Percentiles rank a stretch among this genome's conserved stretches.
phyloP scores from a whole-genome alignment of 2,797 vertebrate species.

The Danionella dracula region DNA sequence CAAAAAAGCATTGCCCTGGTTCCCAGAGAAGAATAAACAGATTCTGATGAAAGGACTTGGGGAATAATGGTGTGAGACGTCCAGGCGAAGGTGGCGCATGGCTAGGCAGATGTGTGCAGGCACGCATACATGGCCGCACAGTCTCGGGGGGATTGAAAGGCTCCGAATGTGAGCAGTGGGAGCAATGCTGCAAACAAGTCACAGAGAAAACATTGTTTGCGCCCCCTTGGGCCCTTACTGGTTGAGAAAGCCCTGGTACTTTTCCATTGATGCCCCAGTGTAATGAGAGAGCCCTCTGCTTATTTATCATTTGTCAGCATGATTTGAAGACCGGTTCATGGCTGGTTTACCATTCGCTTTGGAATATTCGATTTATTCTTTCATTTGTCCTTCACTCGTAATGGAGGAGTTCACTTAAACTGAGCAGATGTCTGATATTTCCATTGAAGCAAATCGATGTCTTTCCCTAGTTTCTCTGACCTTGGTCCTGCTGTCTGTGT shows the following conservation, averaged over 20 bases:
- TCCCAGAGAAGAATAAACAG: slow-evolving; percentile 45
- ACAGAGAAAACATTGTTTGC: slow-evolving; percentile 67
- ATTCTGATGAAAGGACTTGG: slow-evolving; percentile 34
- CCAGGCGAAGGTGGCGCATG: slow-evolving; percentile 15
- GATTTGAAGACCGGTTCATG: slow-evolving; percentile 24
- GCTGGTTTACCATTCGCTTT: slow-evolving; percentile 14
- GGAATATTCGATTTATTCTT: slow-evolving; percentile 33
- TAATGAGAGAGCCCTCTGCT: slow-evolving; percentile 36
- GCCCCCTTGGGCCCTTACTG: slow-evolving; percentile 35
- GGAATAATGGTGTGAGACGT: slow-evolving; percentile 25
- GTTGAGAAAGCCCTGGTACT: slow-evolving; percentile 53
- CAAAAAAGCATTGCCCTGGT: slow-evolving; percentile 26
- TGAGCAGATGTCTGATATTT: slow-evolving; percentile 31
- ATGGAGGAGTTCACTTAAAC: slow-evolving; percentile 14
- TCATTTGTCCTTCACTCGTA: slow-evolving; percentile 32
- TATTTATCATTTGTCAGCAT: slow-evolving; percentile 23
- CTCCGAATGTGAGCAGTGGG: slow-evolving; percentile 58
- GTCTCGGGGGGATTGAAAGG: slow-evolving; percentile 16
- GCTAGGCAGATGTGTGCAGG: slow-evolving; percentile 40
- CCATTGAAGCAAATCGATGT: slow-evolving; percentile 31
- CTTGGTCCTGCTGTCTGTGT: slow-evolving; percentile 4
- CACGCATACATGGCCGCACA: slow-evolving; percentile 44
- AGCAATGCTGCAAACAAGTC: slow-evolving; percentile 50
- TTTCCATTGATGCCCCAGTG: slow-evolving; percentile 54
- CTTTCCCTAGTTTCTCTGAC: slow-evolving; percentile 5